Evolutionary conservation across 2,113 vertebrate species (phyloP).

Genomic region (Mastomys natalensis): DNA sequence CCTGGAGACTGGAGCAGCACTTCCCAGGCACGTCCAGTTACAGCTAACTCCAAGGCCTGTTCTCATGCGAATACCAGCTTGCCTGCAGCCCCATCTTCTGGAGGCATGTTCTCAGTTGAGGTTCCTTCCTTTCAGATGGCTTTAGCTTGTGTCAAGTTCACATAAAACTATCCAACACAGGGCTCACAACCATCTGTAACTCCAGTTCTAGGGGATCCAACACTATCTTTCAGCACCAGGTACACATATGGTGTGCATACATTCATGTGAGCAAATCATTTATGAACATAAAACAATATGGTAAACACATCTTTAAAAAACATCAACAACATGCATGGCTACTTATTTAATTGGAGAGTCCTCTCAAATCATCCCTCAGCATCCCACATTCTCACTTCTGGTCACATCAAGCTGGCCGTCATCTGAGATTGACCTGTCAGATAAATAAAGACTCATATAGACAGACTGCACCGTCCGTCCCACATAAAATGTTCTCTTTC

Average conservation of each 20-base stretch:
- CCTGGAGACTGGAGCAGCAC: not conserved
- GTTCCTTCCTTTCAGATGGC: not conserved
- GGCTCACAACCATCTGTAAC: not conserved
- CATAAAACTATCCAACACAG: not conserved
- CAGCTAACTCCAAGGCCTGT: not conserved
- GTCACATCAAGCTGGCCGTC: not conserved
- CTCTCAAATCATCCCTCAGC: not conserved
- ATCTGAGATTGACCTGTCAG: not conserved
- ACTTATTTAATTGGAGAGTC: not conserved
- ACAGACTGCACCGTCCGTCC: not conserved
- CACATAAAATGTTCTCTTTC: not conserved
- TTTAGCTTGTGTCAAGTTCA: not conserved
- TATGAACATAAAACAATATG: not conserved
- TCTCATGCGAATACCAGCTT: not conserved
- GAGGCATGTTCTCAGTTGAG: not conserved
- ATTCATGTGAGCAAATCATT: not conserved
- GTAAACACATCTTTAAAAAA: not conserved
- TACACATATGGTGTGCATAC: not conserved
- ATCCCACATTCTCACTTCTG: not conserved
- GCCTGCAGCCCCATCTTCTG: not conserved
- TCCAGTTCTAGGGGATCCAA: not conserved
- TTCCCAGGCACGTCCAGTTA: not conserved
- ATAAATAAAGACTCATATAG: not conserved
- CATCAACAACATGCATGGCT: not conserved
- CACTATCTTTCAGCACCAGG: not conserved